Evolutionary conservation across 2,113 vertebrate species (phyloP).

Genomic region (Protobothrops flavoviridis): DNA sequence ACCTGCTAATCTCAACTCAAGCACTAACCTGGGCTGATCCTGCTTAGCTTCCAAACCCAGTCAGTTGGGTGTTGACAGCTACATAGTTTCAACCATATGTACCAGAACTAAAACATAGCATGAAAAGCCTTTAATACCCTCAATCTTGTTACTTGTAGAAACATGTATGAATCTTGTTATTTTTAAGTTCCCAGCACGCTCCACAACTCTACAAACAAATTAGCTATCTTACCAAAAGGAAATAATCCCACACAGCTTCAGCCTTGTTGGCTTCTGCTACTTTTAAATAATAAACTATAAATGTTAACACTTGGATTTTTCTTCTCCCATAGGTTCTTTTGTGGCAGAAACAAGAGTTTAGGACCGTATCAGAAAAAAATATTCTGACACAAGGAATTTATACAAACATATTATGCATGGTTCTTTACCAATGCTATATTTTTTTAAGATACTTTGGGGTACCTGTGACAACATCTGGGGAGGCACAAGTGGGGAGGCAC

Average conservation of each 20-base stretch:
- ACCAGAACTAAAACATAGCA: background rate
- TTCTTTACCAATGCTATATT: background rate
- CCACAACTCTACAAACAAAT: background rate
- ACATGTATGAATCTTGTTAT: background rate
- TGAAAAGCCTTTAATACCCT: background rate
- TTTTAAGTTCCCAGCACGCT: background rate
- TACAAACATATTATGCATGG: background rate
- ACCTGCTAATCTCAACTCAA: background rate
- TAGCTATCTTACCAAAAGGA: background rate
- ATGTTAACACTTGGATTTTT: background rate
- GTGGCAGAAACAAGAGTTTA: background rate
- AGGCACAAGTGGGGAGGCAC: background rate
- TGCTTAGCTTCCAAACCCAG: background rate
- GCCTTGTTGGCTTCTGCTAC: background rate
- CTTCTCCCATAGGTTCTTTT: background rate
- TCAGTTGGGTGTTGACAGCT: background rate
- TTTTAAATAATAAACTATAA: background rate
- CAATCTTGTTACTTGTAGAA: background rate
- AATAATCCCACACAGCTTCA: background rate
- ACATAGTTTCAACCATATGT: background rate
- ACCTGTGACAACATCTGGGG: background rate
- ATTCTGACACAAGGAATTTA: background rate
- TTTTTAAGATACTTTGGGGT: background rate
- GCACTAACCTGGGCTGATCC: background rate
- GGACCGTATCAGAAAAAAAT: background rate